phyloP scores from a whole-genome alignment of 2,797 vertebrate species.

The Falco novaeseelandiae region DNA sequence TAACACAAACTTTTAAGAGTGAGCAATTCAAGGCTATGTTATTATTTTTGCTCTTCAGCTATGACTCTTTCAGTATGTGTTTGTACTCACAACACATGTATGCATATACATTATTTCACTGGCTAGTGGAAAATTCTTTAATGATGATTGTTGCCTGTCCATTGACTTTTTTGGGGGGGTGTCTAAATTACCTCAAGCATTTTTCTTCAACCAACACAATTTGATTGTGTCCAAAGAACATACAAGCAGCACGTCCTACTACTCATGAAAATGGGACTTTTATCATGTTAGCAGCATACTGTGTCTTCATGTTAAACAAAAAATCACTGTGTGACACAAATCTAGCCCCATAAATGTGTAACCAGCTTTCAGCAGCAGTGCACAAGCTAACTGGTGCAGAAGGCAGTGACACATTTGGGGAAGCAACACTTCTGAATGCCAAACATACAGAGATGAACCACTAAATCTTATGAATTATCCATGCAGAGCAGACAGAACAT shows the following conservation, averaged over 20 bases:
- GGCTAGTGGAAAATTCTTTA: neutral
- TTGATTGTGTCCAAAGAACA: neutral
- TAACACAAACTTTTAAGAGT: neutral
- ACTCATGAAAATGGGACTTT: neutral
- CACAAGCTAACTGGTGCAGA: neutral
- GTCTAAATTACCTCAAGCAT: neutral
- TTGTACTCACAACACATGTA: neutral
- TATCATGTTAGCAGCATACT: neutral
- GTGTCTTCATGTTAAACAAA: neutral
- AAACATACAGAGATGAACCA: slow-evolving; percentile 5
- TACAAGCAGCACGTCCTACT: neutral
- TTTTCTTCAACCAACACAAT: neutral
- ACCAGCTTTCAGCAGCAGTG: neutral
- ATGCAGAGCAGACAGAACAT: slow-evolving; percentile 54
- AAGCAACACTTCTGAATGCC: slow-evolving; percentile 23
- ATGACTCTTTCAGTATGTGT: neutral
- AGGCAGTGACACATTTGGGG: neutral
- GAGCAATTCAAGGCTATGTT: neutral
- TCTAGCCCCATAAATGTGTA: neutral
- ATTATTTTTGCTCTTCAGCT: neutral
- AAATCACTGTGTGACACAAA: neutral
- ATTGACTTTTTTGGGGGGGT: neutral
- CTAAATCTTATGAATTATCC: slow-evolving; percentile 62
- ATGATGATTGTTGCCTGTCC: neutral
- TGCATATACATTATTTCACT: neutral